Evolutionary conservation across 53 echinoderm and acorn worm genomes (phyloP).

Genomic region (Holothuria leucospilota): DNA sequence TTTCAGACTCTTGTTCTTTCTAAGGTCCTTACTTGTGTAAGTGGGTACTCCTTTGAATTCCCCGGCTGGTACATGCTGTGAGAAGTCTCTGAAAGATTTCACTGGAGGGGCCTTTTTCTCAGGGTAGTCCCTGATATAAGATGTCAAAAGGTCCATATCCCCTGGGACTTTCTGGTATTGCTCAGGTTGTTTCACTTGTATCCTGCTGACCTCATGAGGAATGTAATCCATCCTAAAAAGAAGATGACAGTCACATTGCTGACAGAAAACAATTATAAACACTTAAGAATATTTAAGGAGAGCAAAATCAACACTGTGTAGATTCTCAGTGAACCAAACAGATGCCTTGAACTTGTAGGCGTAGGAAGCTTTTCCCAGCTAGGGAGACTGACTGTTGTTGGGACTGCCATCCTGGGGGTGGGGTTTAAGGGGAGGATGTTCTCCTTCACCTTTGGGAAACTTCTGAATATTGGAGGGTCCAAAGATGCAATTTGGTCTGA

Average conservation of each 20-base stretch:
- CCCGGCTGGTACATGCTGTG: conserved; percentile 67
- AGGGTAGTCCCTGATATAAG: conserved; percentile 97
- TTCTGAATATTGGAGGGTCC: too few species aligned
- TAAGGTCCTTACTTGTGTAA: conserved; percentile 76
- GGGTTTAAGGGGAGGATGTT: too few species aligned
- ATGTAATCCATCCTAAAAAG: conserved; percentile 79
- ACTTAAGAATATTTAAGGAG: background rate
- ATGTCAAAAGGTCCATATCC: conserved; percentile 86
- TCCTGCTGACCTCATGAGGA: conserved; percentile 71
- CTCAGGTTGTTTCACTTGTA: conserved; percentile 72
- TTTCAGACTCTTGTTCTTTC: too few species aligned
- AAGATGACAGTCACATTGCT: background rate
- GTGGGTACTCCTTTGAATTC: conserved; percentile 91
- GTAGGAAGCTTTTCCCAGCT: too few species aligned
- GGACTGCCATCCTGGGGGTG: too few species aligned
- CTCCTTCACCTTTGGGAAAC: too few species aligned
- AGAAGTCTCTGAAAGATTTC: background rate
- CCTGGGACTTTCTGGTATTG: conserved; percentile 77
- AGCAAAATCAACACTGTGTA: background rate
- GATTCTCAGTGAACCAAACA: background rate
- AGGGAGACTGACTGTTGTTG: too few species aligned
- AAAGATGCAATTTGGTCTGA: too few species aligned
- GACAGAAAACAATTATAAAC: background rate
- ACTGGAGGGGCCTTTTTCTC: conserved; percentile 52
- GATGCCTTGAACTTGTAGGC: background rate